Evolutionary conservation across 2,113 vertebrate genomes (phyloP), one percentile per base, ranked within the genome.

Genomic region (pig (Sus scrofa)): DNA sequence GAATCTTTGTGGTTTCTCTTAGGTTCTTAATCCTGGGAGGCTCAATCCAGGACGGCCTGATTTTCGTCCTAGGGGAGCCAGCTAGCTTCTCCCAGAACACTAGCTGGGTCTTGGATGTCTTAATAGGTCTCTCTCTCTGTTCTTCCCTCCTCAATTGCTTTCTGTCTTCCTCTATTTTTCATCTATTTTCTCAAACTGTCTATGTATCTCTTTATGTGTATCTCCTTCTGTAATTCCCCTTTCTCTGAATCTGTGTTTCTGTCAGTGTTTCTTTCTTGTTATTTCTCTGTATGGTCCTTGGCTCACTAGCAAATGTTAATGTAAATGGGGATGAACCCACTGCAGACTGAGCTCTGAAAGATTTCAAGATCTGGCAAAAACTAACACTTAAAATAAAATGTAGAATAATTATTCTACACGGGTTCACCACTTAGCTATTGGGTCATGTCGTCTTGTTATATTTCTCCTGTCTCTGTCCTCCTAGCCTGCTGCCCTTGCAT

Each of bases 1-100:
- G 93, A 71, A 62, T 15, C 67, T 91, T 88, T 96, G 92, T 86
- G 52, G 22, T 87, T 92, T 93, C 32, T 71, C 37, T 68, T 85
- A 8, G 56, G 13, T 74, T 83, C 34, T 44, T 26, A 95, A 67
- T 65, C 13, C 44, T 1, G 7, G 22, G n/a, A 85, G 34, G 75
- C 19, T 86, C 68, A 56, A 18, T 16, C 26, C 60, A 22, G 14
- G 30, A 52, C 2, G 2, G 60, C n/a, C 65, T 44, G 52, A 68
- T 78, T 62, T 34, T 39, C 44, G 39, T 56, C 56, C 50, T 39
- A 14, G 7, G 71, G 30, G 13, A 71, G 8, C n/a, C 24, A 54
- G 70, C 58, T 50, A 81, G 37, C 30, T 60, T 90, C 81, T 89
- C 8, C 0, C 62, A 58, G 67, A 52, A 79, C 44, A 30, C 22